phyloP scores from a whole-genome alignment of 2,797 vertebrate genomes.

The Triplophysa bombifrons region DNA sequence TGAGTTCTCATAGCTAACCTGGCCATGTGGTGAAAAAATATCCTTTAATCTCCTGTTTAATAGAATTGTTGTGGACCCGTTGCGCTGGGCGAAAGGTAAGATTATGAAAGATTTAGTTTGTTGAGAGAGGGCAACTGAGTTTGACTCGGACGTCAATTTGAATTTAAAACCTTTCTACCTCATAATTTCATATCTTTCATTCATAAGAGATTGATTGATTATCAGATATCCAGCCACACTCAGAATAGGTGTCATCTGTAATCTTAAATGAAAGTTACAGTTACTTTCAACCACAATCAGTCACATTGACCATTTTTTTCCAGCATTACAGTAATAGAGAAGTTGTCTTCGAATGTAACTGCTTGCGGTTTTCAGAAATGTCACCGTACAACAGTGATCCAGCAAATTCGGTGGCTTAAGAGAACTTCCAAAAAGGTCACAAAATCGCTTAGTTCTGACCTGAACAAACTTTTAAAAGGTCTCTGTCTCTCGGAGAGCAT shows the following conservation, averaged over 20 bases:
- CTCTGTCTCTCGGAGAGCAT: not conserved
- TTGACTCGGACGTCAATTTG: slow-evolving; percentile 8
- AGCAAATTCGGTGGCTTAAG: not conserved
- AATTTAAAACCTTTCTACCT: not conserved
- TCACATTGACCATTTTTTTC: not conserved
- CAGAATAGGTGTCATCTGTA: not conserved
- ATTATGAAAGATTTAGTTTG: slow-evolving; percentile 13
- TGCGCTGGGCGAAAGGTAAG: slow-evolving; percentile 5
- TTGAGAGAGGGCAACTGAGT: not conserved
- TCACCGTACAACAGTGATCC: not conserved
- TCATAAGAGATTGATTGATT: too few species aligned
- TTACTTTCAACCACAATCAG: not conserved
- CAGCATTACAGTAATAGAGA: not conserved
- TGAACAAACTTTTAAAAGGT: not conserved
- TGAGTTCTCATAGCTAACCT: not conserved
- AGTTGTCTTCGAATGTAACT: not conserved
- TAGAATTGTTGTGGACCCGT: slow-evolving; percentile 2
- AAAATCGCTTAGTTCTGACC: not conserved
- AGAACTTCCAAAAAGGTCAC: not conserved
- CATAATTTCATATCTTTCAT: too few species aligned
- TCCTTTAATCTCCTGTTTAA: slow-evolving; percentile 13
- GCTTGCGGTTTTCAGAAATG: not conserved
- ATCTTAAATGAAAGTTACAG: not conserved
- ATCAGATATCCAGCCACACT: too few species aligned
- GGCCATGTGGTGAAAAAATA: not conserved